Evolutionary conservation across 2,797 vertebrate genomes (phyloP), one percentile per base, ranked within the genome.

Genomic region (Orestias chungarensis): DNA sequence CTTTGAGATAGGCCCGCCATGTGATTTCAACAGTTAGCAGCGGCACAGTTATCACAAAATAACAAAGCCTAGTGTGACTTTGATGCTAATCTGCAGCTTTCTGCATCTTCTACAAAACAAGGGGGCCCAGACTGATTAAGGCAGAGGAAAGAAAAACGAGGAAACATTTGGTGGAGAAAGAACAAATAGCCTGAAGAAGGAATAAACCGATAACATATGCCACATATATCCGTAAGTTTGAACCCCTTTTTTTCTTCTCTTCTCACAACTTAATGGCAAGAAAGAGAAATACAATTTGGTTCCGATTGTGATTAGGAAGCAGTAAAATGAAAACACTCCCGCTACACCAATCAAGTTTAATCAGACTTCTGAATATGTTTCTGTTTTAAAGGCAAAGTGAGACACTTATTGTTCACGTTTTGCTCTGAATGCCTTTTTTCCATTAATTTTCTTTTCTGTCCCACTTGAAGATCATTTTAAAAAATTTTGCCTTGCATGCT

Each of bases 401-500:
- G 73, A 71, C 65, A 38, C 76, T 74, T 20, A 46, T 69, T 73
- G 70, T 68, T 76, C 38, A 68, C 70, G 65, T 71, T 71, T 49
- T 35, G 70, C 79, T 73, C 81, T 61, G 29, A 66, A 57, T 64
- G 62, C 52, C 75, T 83, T 87, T 87, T 87, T 85, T 85, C 83
- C 82, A 80, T 66, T 73, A 76, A 75, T 74, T 80, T 76, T 86
- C 78, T 76, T 85, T 83, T 91, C 79, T 43, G 44, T 65, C 67
- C 75, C 4, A 55, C 86, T 78, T 86, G 81, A 84, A 84, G 79
- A 84, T 83, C 82, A 87, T 89, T 82, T 82, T 76, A 68, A 85
- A 85, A 89, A 84, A 89, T 88, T 87, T 89, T 73, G 82, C 87
- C 76, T 84, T 93, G 93, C 90, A 68, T 93, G 86, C 89, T 93